phyloP scores from a whole-genome alignment of 2,797 vertebrate genomes.

The Crocodylus rhombifer region DNA sequence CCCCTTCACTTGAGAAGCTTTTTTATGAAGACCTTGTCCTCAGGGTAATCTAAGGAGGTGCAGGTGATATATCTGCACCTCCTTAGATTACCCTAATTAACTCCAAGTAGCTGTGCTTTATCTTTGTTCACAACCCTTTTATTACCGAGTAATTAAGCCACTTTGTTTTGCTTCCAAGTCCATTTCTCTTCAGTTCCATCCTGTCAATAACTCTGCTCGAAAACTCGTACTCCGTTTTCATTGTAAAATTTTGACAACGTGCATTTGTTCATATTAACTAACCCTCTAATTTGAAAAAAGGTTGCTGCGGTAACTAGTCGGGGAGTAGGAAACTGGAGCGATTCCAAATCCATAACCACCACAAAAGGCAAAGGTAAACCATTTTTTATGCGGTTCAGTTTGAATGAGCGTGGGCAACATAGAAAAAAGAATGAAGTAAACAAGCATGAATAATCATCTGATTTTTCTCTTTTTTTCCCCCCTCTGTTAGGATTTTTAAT shows the following conservation, averaged over 20 bases:
- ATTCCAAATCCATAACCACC: constrained; percentile 91
- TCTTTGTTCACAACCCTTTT: constrained; percentile 49
- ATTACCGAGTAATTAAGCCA: constrained; percentile 50
- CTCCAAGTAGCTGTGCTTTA: constrained; percentile 47
- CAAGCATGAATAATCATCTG: neutral
- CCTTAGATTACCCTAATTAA: constrained; percentile 42
- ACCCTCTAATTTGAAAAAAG: constrained; percentile 79
- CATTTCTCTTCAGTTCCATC: neutral
- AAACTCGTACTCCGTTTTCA: neutral
- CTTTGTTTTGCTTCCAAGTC: constrained; percentile 25
- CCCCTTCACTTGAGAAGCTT: constrained; percentile 20
- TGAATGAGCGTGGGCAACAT: accelerated
- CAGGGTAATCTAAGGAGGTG: too few relatives aligned
- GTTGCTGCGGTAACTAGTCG: constrained; percentile 95
- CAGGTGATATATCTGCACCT: constrained; percentile 27
- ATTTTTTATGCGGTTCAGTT: neutral
- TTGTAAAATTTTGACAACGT: neutral
- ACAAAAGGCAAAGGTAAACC: constrained; percentile 86
- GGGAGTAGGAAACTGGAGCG: constrained; percentile 94
- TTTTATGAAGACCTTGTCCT: neutral
- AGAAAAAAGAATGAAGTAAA: neutral
- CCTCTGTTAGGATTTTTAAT: neutral
- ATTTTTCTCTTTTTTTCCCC: neutral
- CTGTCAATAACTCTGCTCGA: neutral
- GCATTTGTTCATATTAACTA: constrained; percentile 45